phyloP scores from a whole-genome alignment of 2,113 vertebrate genomes.

The Anguilla rostrata region DNA sequence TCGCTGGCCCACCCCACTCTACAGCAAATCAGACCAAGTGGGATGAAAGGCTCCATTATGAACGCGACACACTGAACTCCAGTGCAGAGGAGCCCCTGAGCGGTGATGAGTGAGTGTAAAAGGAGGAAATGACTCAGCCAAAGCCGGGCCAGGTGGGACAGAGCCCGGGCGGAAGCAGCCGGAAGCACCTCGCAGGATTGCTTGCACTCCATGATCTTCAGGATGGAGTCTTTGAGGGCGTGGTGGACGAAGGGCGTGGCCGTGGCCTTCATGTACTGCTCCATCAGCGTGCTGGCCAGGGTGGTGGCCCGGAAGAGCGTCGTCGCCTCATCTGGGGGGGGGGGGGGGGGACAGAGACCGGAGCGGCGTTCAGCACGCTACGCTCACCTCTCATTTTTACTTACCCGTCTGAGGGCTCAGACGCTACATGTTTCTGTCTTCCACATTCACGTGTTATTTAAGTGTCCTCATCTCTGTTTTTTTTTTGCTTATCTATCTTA shows the following conservation, averaged over 20 bases:
- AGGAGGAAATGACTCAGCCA: background rate
- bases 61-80: background rate
- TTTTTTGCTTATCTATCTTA: background rate
- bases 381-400: background rate
- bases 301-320: slow-evolving; percentile 95
- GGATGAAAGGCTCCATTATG: background rate
- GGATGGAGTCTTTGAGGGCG: slow-evolving; percentile 90
- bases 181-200: slow-evolving; percentile 90
- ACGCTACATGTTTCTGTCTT: background rate
- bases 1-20: too few relatives aligned
- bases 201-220: slow-evolving; percentile 97
- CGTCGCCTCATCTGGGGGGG: slow-evolving; percentile 95
- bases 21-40: background rate
- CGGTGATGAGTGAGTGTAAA: background rate
- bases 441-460: too few relatives aligned
- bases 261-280: slow-evolving; percentile 98
- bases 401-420: background rate
- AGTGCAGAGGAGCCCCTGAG: background rate
- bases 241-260: slow-evolving; percentile 93
- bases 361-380: too few relatives aligned
- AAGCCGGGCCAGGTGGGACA: background rate
- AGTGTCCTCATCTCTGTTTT: background rate
- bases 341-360: slow-evolving; percentile 6
- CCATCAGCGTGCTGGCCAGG: slow-evolving; percentile 94
- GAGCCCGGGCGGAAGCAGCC: background rate